Evolutionary conservation across 1,140 invertebrate genomes (phyloP).

Genomic region (Phymastichus coffea): DNA sequence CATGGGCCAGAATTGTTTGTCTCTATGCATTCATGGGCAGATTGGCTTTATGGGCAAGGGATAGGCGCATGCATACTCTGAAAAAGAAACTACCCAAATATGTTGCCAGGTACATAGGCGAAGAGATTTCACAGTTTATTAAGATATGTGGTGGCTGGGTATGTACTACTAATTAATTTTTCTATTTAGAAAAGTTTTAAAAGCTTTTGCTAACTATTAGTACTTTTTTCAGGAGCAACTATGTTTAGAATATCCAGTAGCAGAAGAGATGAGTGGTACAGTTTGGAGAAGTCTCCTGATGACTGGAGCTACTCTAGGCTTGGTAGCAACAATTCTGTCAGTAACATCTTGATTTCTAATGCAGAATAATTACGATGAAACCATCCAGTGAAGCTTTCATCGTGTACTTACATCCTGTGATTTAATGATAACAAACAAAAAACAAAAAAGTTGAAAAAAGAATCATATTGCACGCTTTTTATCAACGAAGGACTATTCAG

Average conservation of each 20-base stretch:
- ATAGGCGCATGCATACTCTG: conserved; percentile 53
- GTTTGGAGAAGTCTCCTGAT: conserved; percentile 61
- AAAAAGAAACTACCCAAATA: conserved; percentile 52
- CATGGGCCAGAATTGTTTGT: conserved; percentile 65
- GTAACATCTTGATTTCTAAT: conserved; percentile 48
- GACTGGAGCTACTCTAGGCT: conserved; percentile 61
- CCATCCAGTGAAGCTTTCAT: conserved; percentile 28
- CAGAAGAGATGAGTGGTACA: conserved; percentile 59
- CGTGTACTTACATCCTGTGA: conserved; percentile 51
- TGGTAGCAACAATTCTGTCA: conserved; percentile 57
- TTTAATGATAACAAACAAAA: conserved; percentile 32
- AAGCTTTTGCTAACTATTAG: background rate
- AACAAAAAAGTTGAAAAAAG: too few relatives aligned
- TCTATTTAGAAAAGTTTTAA: conserved; percentile 1
- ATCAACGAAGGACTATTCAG: conserved; percentile 16
- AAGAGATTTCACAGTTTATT: conserved; percentile 51
- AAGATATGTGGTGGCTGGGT: conserved; percentile 55
- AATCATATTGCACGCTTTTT: conserved; percentile 16
- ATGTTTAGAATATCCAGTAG: conserved; percentile 61
- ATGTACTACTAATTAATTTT: conserved; percentile 24
- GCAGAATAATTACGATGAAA: conserved; percentile 22
- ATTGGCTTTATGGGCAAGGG: conserved; percentile 57
- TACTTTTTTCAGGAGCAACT: conserved; percentile 57
- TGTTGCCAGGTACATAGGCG: conserved; percentile 50
- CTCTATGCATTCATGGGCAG: conserved; percentile 64